A percentile compares a stretch with the other conserved stretches of the same genome.
Conservation (phyloP, 1,140 invertebrate species). For the Trichonephila clavata region DNA sequence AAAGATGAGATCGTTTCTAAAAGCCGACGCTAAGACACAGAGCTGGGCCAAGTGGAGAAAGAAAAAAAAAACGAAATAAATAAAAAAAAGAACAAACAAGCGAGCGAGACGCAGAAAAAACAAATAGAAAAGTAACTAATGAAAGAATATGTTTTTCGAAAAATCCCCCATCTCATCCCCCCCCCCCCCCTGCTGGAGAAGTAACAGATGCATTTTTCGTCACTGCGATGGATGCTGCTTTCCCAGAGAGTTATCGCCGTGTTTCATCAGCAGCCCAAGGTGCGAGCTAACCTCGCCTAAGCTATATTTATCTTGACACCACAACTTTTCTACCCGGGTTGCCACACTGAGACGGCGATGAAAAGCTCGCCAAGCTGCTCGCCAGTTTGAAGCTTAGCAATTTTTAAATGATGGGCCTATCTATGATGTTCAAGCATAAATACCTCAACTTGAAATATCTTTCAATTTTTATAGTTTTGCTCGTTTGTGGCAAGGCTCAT, state of each 20-base stretch:
- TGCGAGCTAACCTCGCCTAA: constrained; percentile 55
- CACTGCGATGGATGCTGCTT: constrained; percentile 41
- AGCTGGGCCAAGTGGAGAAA: neutral
- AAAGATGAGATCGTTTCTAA: neutral
- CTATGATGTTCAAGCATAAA: no score
- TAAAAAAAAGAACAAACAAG: neutral
- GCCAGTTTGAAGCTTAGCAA: neutral
- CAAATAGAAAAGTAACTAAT: constrained; percentile 32
- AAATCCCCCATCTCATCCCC: neutral
- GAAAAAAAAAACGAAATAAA: neutral
- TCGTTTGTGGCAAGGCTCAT: no score
- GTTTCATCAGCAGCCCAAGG: constrained; percentile 39
- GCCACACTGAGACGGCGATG: neutral
- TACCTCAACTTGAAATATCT: no score
- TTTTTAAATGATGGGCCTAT: no score
- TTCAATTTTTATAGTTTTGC: no score
- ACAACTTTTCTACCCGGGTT: constrained; percentile 47
- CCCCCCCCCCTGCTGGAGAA: neutral
- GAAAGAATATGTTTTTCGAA: constrained; percentile 46
- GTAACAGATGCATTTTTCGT: constrained; percentile 54
- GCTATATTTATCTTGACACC: constrained; percentile 52
- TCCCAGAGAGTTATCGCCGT: neutral
- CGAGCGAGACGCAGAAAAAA: neutral
- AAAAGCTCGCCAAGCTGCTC: neutral
- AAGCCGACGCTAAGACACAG: neutral